Evolutionary conservation across 1,140 invertebrate species (phyloP).

Genomic region (Hylaeus volcanicus): DNA sequence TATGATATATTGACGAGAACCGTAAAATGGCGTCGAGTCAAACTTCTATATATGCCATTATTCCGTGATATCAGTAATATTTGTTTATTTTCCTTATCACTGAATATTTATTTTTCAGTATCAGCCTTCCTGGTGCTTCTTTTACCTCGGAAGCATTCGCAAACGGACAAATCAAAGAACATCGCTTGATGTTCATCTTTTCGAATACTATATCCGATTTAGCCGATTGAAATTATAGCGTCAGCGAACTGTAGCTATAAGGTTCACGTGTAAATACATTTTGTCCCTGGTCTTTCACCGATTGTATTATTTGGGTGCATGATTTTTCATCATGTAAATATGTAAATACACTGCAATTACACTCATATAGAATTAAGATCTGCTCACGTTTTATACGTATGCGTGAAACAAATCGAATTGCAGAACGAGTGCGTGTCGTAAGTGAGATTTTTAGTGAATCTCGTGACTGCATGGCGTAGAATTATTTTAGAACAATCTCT

Average conservation of each 20-base stretch:
- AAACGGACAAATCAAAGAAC: constrained; percentile 36
- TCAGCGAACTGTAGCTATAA: neutral
- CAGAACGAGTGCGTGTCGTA: neutral
- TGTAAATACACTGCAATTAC: constrained; percentile 28
- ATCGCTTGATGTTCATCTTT: neutral
- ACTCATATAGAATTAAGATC: constrained; percentile 27
- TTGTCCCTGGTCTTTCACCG: neutral
- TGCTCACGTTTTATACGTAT: neutral
- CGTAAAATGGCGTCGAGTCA: too few relatives aligned
- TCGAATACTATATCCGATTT: neutral
- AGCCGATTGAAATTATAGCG: neutral
- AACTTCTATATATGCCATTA: too few relatives aligned
- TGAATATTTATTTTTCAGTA: constrained; percentile 52
- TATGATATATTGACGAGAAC: too few relatives aligned
- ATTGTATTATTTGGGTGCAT: constrained; percentile 16
- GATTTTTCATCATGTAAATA: constrained; percentile 56
- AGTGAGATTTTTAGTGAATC: constrained; percentile 26
- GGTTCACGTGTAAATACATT: constrained; percentile 40
- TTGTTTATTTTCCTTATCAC: too few relatives aligned
- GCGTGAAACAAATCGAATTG: neutral
- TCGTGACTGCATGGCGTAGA: neutral
- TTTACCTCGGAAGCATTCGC: constrained; percentile 54
- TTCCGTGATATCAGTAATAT: too few relatives aligned
- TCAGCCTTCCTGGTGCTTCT: constrained; percentile 62
- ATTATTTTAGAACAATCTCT: neutral